Conservation (phyloP, 2,888 invertebrate genomes). For the Ephialtes manifestator region DNA sequence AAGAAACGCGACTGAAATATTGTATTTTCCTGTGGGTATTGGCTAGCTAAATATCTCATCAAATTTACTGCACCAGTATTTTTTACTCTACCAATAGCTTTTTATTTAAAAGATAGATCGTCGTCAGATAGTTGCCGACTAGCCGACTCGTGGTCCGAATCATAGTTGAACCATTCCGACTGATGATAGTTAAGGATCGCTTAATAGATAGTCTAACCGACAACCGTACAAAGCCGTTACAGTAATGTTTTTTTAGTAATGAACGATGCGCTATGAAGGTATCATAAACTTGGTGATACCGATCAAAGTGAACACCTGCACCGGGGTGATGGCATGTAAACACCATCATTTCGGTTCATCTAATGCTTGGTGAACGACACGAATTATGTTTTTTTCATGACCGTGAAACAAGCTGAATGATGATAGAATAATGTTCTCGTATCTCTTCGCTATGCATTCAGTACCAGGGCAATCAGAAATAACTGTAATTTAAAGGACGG, state of each 20-base stretch:
- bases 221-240: too few species aligned
- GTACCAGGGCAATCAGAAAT: slow-evolving; percentile 18
- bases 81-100: too few species aligned
- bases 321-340: too few species aligned
- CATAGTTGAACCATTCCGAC: neutral
- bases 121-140: neutral
- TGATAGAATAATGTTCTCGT: slow-evolving; percentile 50
- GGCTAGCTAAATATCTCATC: too few species aligned
- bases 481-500: slow-evolving; percentile 36
- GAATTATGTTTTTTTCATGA: slow-evolving; percentile 4
- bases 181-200: neutral
- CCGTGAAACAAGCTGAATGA: slow-evolving; percentile 19
- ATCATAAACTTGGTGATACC: neutral
- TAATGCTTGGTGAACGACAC: neutral
- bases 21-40: too few species aligned
- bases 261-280: too few species aligned
- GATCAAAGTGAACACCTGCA: neutral
- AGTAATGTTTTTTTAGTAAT: neutral
- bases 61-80: too few species aligned
- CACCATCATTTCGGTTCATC: neutral
- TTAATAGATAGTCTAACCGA: neutral
- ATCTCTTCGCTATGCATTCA: slow-evolving; percentile 3
- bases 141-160: neutral
- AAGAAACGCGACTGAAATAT: too few species aligned
- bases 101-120: too few species aligned